Conservation (phyloP, 2,888 invertebrate species). For the Torymus aiolomorphi region DNA sequence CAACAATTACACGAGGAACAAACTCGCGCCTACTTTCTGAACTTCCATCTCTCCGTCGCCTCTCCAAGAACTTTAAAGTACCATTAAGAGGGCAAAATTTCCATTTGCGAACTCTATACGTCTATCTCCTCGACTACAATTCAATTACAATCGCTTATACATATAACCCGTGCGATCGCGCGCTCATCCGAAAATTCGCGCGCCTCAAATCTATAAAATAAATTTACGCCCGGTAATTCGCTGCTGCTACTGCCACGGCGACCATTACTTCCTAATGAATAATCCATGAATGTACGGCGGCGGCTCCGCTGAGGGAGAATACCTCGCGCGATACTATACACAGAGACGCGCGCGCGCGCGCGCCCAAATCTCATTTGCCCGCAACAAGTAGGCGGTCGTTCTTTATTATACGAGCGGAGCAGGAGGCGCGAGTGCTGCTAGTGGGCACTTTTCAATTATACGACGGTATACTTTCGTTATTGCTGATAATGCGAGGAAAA, state of each 20-base stretch:
- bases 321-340: background rate
- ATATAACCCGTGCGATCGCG: background rate
- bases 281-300: constrained; percentile 42
- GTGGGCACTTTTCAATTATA: constrained; percentile 33
- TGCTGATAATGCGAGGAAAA: background rate
- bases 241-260: background rate
- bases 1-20: too few species aligned
- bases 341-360: too few species aligned
- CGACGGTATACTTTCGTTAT: background rate
- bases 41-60: too few species aligned
- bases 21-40: too few species aligned
- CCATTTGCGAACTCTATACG: too few species aligned
- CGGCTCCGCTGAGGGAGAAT: background rate
- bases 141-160: background rate
- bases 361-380: constrained; percentile 51
- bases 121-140: background rate
- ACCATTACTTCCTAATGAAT: constrained; percentile 36
- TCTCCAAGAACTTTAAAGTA: too few species aligned
- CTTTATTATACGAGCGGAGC: background rate
- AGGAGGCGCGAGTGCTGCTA: background rate
- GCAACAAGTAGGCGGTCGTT: constrained; percentile 43
- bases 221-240: constrained; percentile 8
- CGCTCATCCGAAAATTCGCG: background rate
- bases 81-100: too few species aligned
- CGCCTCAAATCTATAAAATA: constrained; percentile 17